Conservation (phyloP, 2,888 invertebrate species). For the Dicranocentrus wangi region DNA sequence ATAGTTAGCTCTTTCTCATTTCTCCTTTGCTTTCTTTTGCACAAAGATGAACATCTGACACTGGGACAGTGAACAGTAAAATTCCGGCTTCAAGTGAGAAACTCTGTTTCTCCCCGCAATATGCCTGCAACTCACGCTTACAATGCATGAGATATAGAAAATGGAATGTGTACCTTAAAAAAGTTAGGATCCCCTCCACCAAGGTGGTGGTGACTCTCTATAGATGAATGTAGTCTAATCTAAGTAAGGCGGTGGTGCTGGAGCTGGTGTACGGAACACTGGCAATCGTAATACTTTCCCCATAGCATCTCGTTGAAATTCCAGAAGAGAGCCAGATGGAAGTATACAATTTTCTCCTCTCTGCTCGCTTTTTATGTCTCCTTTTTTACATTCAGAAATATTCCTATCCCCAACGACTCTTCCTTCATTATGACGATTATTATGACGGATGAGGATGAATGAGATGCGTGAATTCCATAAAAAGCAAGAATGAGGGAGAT, state of each 20-base stretch:
- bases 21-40: conserved; percentile 43
- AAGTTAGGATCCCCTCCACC: too few species aligned
- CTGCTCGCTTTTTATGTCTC: conserved; percentile 43
- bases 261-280: too few species aligned
- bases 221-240: too few species aligned
- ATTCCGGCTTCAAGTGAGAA: conserved; percentile 37
- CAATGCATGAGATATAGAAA: conserved; percentile 24
- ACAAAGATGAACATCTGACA: conserved; percentile 52
- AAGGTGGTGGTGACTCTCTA: too few species aligned
- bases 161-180: conserved; percentile 45
- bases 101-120: too few species aligned
- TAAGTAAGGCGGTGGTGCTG: too few species aligned
- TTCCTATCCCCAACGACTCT: conserved; percentile 36
- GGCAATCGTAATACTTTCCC: too few species aligned
- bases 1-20: conserved; percentile 37
- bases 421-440: conserved; percentile 63
- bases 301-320: conserved; percentile 37
- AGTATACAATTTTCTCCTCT: conserved; percentile 20
- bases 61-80: conserved; percentile 45
- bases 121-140: background rate
- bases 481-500: background rate
- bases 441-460: conserved; percentile 61
- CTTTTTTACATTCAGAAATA: conserved; percentile 51
- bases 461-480: conserved; percentile 24
- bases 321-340: conserved; percentile 21